These are phyloP conservation scores for Rhea americana DNA, from an alignment of 2,113 vertebrate genomes.

Conservation along the genomic window DNA sequence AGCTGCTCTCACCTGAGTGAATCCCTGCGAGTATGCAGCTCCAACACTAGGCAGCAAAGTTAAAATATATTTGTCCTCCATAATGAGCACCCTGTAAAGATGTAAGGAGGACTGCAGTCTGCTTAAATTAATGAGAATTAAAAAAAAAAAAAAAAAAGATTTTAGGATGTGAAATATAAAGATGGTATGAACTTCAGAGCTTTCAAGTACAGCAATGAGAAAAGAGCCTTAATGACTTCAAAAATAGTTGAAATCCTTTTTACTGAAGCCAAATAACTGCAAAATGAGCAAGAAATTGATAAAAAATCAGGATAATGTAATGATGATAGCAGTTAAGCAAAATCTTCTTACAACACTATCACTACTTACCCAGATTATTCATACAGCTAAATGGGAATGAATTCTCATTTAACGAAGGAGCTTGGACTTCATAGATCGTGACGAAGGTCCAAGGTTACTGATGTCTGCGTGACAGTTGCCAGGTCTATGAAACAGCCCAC, in stretches of 20 bases:
- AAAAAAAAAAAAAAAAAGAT: constrained; percentile 37
- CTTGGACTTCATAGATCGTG: background rate
- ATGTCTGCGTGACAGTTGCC: background rate
- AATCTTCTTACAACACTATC: background rate
- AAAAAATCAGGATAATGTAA: background rate
- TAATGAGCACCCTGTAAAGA: background rate
- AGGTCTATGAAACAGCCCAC: background rate
- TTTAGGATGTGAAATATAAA: background rate
- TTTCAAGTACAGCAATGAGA: background rate
- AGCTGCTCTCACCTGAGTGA: background rate
- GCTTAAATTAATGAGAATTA: constrained; percentile 43
- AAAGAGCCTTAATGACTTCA: background rate
- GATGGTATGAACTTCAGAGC: background rate
- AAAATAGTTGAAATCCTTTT: background rate
- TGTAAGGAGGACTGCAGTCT: background rate
- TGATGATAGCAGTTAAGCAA: background rate
- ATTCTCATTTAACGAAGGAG: background rate
- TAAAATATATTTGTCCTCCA: background rate
- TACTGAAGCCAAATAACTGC: background rate
- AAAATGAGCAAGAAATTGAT: background rate
- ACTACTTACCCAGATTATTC: background rate
- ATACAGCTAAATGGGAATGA: background rate
- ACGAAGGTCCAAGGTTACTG: background rate
- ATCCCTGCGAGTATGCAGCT: background rate
- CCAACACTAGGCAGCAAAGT: background rate